phyloP scores from a whole-genome alignment of 2,888 invertebrate genomes.

The Neria commutata region DNA sequence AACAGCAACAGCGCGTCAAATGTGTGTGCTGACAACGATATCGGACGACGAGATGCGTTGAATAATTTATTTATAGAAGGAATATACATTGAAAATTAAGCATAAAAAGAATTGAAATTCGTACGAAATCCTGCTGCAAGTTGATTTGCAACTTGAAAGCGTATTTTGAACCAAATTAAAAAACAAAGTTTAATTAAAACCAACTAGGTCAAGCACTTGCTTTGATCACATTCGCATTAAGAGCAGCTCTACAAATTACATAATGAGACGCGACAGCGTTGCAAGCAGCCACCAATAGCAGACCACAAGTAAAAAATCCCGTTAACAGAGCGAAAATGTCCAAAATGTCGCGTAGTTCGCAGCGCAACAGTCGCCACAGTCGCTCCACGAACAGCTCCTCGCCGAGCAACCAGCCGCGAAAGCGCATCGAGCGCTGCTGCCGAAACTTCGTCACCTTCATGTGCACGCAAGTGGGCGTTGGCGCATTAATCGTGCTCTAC shows the following conservation, averaged over 20 bases:
- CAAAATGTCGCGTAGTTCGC: constrained; percentile 26
- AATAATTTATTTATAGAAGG: constrained; percentile 3
- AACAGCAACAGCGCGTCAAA: neutral
- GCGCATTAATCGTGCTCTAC: constrained; percentile 84
- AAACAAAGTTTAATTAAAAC: neutral
- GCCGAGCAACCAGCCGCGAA: constrained; percentile 71
- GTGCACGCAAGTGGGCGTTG: constrained; percentile 92
- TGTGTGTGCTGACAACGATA: too few relatives aligned
- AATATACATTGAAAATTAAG: too few relatives aligned
- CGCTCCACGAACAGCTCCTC: constrained; percentile 66
- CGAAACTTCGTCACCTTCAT: constrained; percentile 87
- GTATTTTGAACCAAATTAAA: neutral
- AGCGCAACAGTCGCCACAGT: constrained; percentile 23
- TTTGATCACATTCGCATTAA: neutral
- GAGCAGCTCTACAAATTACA: neutral
- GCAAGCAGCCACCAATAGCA: too few relatives aligned
- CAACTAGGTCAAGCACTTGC: too few relatives aligned
- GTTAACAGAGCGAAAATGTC: too few relatives aligned
- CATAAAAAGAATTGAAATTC: too few relatives aligned
- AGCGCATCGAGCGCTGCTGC: constrained; percentile 83
- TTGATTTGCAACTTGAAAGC: neutral
- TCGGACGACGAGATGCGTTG: neutral
- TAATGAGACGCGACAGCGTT: neutral
- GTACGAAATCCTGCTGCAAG: neutral
- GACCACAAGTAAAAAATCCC: neutral